phyloP scores from a whole-genome alignment of 92 coral and sea anemone genomes.

The Zoanthus solanderi region DNA sequence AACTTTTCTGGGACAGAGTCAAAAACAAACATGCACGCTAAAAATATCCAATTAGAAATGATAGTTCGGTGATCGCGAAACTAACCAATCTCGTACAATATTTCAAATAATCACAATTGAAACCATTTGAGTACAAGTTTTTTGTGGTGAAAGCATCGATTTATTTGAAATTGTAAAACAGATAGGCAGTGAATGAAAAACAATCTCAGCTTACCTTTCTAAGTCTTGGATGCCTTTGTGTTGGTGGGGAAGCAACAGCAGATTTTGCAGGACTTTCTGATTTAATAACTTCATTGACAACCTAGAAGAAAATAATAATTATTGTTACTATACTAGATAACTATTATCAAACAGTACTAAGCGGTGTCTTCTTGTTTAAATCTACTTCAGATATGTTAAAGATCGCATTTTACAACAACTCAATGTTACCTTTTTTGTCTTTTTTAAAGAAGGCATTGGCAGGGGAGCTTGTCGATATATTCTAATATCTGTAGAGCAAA shows the following conservation, averaged over 20 bases:
- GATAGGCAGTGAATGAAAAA: not conserved
- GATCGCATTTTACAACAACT: not conserved
- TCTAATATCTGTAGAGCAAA: conserved; percentile 88
- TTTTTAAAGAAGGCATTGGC: conserved; percentile 64
- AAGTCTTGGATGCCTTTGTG: conserved; percentile 70
- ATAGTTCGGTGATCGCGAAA: no score
- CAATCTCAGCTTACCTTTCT: conserved; percentile 67
- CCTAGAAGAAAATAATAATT: not conserved
- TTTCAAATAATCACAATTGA: no score
- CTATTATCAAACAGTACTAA: not conserved
- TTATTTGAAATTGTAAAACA: not conserved
- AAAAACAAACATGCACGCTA: no score
- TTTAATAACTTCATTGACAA: not conserved
- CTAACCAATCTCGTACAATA: no score
- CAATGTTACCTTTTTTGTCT: conserved; percentile 53
- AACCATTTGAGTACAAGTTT: no score
- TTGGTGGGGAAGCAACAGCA: conserved; percentile 49
- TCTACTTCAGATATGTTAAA: not conserved
- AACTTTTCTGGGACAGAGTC: no score
- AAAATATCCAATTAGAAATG: no score
- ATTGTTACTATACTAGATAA: not conserved
- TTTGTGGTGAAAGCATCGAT: not conserved
- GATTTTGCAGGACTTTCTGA: conserved; percentile 32
- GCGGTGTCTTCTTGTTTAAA: not conserved
- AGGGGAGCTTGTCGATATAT: conserved; percentile 85